Base-by-base conservation (phyloP, 2,888 invertebrate species). In the Synanthedon andrenaeformis region DNA sequence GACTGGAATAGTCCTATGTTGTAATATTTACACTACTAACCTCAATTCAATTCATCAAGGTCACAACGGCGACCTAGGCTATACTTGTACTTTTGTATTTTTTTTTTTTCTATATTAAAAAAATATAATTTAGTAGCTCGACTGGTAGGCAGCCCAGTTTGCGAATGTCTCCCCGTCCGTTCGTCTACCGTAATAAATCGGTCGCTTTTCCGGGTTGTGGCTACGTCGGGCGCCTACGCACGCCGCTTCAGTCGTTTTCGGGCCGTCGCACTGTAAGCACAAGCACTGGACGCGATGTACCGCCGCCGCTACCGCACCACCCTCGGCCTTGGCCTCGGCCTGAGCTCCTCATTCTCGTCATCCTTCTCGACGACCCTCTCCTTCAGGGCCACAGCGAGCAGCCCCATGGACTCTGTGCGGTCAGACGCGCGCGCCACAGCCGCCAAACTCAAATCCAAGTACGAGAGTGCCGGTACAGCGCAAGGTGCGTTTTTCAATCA, bases 281-380 rank as follows among this genome's bases (percentile, higher is more conserved):
- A 17, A 17, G 17, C 68, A 80, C 50, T 51, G 6, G 50, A 53
- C 56, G 28, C 52, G 45, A 59, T 87, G 86, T 87, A 86, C 63
- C 83, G 86, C 62, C 85, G 86, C 57, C 84, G 86, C 54, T 86
- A 87, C 66, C 83, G 86, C 62, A 80, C 86, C 57, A 84, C 86
- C 58, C 76, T 86, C 52, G 86, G 86, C 64, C 66, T 86, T 53
- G 86, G 86, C 48, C 75, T 85, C 49, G 82, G 83, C 4, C 74
- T 85, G 48, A 80, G 83, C 4, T 83, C 86, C 48, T 83, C 84
- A 4, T 79, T 85, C 59, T 85, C 86, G 0, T 84, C 85, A 1
- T 69, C 72, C 12, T 78, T 81, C 57, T 79, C 81, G 3, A 80
- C 80, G 13, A 82, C 81, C 10, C 63, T 82, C n/a, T 80, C 84